Evolutionary conservation across 2,797 vertebrate species (phyloP).

Genomic region (Clangula hyemalis): DNA sequence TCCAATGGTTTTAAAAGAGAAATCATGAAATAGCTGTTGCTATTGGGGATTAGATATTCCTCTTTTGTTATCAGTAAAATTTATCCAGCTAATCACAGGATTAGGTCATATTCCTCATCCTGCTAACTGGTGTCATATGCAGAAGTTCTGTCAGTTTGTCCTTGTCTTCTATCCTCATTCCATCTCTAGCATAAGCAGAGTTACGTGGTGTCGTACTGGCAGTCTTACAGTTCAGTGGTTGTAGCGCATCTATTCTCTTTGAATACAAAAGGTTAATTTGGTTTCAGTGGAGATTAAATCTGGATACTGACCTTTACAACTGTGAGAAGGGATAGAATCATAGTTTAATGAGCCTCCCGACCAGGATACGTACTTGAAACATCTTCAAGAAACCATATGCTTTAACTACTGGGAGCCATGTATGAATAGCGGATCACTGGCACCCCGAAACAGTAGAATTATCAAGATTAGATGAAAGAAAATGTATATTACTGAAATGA

Average conservation of each 20-base stretch:
- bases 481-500: not conserved
- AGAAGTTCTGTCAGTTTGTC: constrained; percentile 18
- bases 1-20: not conserved
- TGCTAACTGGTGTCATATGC: not conserved
- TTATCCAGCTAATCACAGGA: not conserved
- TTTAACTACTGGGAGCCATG: constrained; percentile 30
- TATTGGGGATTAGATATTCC: not conserved
- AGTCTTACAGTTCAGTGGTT: not conserved
- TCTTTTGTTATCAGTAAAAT: not conserved
- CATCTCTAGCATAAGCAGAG: constrained; percentile 7
- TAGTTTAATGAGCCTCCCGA: constrained; percentile 72
- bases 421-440: not conserved
- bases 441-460: not conserved
- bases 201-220: constrained; percentile 1
- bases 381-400: constrained; percentile 24
- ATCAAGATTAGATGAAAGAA: not conserved
- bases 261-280: constrained; percentile 72
- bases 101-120: not conserved
- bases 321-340: constrained; percentile 69
- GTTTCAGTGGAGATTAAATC: constrained; percentile 64
- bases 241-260: constrained; percentile 49
- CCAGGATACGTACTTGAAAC: constrained; percentile 61
- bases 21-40: not conserved
- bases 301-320: constrained; percentile 72
- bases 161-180: not conserved